A percentile compares a stretch with the other conserved stretches of the same genome.
phyloP scores from a whole-genome alignment of 1,140 invertebrate genomes.

The Cydia pomonella region DNA sequence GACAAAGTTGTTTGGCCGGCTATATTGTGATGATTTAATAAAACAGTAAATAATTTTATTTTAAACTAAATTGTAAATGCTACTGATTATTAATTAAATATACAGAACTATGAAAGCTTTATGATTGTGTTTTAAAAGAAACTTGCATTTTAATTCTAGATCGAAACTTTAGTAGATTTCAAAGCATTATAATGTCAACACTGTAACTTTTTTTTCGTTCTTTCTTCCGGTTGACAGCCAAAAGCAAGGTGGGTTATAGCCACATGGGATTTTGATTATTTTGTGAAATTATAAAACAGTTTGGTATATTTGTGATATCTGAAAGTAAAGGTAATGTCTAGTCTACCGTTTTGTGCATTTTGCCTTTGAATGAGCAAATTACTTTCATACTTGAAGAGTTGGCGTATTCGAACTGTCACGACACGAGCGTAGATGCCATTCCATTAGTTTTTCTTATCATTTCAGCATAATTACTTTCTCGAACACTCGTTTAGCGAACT shows the following conservation, averaged over 20 bases:
- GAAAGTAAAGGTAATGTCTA: neutral
- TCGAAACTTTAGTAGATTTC: conserved; percentile 12
- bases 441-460: neutral
- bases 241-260: conserved; percentile 74
- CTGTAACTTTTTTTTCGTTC: conserved; percentile 51
- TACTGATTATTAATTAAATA: neutral
- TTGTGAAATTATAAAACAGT: conserved; percentile 31
- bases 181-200: conserved; percentile 36
- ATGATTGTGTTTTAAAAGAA: neutral
- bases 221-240: conserved; percentile 75
- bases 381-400: neutral
- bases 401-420: conserved; percentile 9
- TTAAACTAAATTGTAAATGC: no score
- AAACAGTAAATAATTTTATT: no score
- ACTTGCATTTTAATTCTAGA: neutral
- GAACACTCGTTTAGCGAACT: neutral
- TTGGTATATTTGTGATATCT: conserved; percentile 26
- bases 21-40: no score
- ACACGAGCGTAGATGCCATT: conserved; percentile 8
- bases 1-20: no score
- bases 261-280: conserved; percentile 60
- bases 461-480: neutral
- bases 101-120: neutral
- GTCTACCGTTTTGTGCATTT: conserved; percentile 2
- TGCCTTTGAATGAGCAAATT: neutral